phyloP scores from a whole-genome alignment of 2,888 invertebrate species.

The Eupithecia subfuscata region DNA sequence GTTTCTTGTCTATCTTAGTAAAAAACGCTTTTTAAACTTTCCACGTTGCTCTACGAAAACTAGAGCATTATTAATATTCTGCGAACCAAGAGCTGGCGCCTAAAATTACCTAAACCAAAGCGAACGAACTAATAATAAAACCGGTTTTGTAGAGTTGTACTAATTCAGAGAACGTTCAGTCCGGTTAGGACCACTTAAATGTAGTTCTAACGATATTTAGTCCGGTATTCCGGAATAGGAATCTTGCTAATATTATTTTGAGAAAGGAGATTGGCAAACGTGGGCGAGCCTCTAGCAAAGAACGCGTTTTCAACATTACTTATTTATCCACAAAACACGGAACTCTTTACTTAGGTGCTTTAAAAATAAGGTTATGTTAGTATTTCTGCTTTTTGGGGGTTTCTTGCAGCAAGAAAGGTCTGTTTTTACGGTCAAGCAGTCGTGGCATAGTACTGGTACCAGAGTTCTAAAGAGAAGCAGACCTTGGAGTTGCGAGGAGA shows the following conservation, averaged over 20 bases:
- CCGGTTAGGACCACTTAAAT: conserved; percentile 17
- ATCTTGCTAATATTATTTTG: conserved; percentile 8
- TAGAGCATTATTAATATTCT: conserved; percentile 5
- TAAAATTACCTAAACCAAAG: conserved; percentile 16
- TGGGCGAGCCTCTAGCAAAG: neutral
- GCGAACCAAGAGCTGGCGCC: conserved; percentile 24
- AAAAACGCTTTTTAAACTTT: neutral
- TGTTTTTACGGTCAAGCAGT: too few relatives aligned
- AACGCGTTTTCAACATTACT: neutral
- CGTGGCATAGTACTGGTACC: neutral
- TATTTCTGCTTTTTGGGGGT: too few relatives aligned
- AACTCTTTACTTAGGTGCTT: too few relatives aligned
- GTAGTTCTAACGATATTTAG: neutral
- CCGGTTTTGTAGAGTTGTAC: conserved; percentile 23
- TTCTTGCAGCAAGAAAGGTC: too few relatives aligned
- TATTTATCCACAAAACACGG: neutral
- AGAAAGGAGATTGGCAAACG: conserved; percentile 8
- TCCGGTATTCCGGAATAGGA: conserved; percentile 7
- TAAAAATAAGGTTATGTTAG: too few relatives aligned
- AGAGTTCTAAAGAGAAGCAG: neutral
- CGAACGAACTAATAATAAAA: conserved; percentile 15
- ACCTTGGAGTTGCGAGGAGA: neutral
- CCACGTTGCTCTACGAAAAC: neutral
- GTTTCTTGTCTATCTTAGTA: too few relatives aligned
- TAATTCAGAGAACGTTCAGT: conserved; percentile 22